Conservation (phyloP, 2,888 invertebrate genomes). For the Fragum whitleyi region DNA sequence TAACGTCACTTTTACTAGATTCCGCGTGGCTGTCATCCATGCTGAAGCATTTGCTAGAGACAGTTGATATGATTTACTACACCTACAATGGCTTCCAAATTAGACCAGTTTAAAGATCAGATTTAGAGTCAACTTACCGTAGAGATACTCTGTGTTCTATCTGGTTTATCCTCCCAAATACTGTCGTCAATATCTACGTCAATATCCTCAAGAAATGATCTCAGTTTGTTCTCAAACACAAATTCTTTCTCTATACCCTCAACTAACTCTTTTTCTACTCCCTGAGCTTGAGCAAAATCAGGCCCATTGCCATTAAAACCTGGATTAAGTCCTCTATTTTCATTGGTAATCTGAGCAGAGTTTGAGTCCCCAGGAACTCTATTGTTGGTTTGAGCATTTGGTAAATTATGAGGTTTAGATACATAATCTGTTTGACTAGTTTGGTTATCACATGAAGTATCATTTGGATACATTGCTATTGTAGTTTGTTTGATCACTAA, state of each 20-base stretch:
- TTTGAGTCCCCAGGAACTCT: not conserved
- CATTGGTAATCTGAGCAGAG: not conserved
- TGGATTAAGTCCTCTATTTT: not conserved
- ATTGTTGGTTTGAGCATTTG: not conserved
- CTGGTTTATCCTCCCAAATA: constrained; percentile 55
- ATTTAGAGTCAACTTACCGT: too few relatives aligned
- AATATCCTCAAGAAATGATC: constrained; percentile 72
- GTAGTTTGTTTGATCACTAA: constrained; percentile 19
- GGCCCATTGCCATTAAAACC: not conserved
- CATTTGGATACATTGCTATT: constrained; percentile 9
- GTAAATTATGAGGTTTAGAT: not conserved
- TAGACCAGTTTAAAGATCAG: too few relatives aligned
- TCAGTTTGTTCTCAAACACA: constrained; percentile 71
- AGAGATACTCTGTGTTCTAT: constrained; percentile 19
- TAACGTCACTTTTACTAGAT: too few relatives aligned
- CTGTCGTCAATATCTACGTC: constrained; percentile 59
- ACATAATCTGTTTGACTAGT: not conserved
- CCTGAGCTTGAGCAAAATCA: not conserved
- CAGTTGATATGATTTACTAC: too few relatives aligned
- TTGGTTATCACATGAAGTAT: not conserved
- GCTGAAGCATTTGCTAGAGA: too few relatives aligned
- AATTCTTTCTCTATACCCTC: constrained; percentile 39
- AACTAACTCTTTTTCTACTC: not conserved
- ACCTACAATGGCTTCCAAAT: too few relatives aligned
- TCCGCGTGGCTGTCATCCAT: too few relatives aligned